These are phyloP conservation scores for Petrocephalus sullivani DNA, from an alignment of 2,797 vertebrate genomes.

Conservation along the genomic window DNA sequence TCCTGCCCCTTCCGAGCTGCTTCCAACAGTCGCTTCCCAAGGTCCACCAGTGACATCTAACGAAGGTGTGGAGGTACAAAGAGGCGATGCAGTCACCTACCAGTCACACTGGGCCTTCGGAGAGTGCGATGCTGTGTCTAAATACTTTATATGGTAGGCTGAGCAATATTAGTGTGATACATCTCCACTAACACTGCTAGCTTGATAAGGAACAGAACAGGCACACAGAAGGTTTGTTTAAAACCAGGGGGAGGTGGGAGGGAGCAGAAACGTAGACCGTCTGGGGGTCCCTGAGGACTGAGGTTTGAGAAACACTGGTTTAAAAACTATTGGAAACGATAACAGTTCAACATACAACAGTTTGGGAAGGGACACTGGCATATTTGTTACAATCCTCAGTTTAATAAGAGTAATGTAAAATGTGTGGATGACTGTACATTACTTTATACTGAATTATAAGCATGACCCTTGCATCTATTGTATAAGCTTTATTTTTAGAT, in stretches of 20 bases:
- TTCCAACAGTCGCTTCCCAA: conserved; percentile 85
- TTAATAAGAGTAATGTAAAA: background rate
- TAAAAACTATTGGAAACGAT: background rate
- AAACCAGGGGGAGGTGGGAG: too few species aligned
- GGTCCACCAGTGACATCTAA: conserved; percentile 86
- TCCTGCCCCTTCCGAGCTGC: conserved; percentile 85
- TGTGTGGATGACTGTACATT: background rate
- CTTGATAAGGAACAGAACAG: background rate
- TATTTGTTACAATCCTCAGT: background rate
- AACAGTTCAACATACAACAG: background rate
- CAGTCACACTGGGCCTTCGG: background rate
- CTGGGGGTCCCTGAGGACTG: too few species aligned
- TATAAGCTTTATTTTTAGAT: background rate
- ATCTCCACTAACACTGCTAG: background rate
- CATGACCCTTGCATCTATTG: background rate
- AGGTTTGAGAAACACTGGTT: too few species aligned
- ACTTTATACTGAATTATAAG: background rate
- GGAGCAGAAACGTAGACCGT: too few species aligned
- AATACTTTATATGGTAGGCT: background rate
- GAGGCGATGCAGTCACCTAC: background rate
- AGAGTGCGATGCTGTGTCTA: background rate
- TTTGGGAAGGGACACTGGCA: background rate
- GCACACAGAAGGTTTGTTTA: background rate
- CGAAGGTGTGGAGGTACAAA: conserved; percentile 16
- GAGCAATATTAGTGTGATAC: background rate